Base-by-base conservation (phyloP, 2,888 invertebrate species). In the Apodemia zela region DNA sequence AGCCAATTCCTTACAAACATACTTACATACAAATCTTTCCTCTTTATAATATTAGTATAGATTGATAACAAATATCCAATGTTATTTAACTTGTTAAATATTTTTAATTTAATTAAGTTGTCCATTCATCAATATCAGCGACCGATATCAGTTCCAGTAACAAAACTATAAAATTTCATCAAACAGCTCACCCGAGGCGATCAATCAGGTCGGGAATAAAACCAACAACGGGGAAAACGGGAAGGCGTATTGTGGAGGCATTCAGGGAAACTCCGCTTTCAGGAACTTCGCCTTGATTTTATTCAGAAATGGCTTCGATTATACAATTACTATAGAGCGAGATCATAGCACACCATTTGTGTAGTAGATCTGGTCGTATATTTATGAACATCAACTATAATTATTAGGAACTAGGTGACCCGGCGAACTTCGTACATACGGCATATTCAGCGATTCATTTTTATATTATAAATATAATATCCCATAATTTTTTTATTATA, bases 141-240 rank as follows among this genome's bases (percentile, higher is more conserved):
- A 25, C 25, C 25, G 54, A 21, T 63, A 63, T 63, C 63, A 49
- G 47, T 65, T 65, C 66, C 35, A 51, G 63, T 63, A 61, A 66
- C 58, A 60, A 65, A 66, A 66, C 63, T 64, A 66, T 62, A 62
- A 63, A 66, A 62, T 63, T 64, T 64, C 63, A 61, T 66, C 54
- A 66, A 65, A 66, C 58, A 59, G 63, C 60, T 63, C 63, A 64
- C 60, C 64, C 63, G 60, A 61, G 59, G 61, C 66, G 65, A 65
- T 61, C 65, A 63, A 66, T 65, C 66, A 63, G 61, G 60, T 47
- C 11, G 45, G 60, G 63, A 63, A 63, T 66, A 66, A 66, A 64
- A 62, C 47, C 25, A 35, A 54, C 59, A 65, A 58, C 58, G 59
- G 38, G 18, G 54, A 54, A 63, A 62, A 64, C 60, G 60, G 35